Conservation (phyloP, 2,113 vertebrate species). For the Eretmochelys imbricata region DNA sequence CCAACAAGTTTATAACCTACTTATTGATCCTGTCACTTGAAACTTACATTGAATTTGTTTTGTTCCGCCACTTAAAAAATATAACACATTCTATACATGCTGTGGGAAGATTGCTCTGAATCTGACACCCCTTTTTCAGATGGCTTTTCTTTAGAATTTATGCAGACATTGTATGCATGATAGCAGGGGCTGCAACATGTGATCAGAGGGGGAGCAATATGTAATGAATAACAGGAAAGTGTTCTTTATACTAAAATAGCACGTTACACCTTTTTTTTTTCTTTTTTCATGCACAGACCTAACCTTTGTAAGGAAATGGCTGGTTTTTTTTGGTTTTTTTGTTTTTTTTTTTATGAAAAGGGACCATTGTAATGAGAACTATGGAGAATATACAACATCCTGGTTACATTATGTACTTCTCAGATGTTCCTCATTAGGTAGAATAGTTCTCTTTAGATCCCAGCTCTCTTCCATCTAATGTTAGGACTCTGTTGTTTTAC, state of each 20-base stretch:
- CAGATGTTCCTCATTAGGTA: neutral
- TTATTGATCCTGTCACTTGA: neutral
- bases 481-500: neutral
- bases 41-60: neutral
- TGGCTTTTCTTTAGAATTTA: neutral
- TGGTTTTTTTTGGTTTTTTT: conserved; percentile 27
- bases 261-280: conserved; percentile 25
- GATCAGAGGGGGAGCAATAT: neutral
- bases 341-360: conserved; percentile 45
- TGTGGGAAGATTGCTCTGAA: neutral
- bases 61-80: neutral
- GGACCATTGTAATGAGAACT: conserved; percentile 52
- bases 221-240: neutral
- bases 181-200: neutral
- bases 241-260: neutral
- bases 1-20: neutral
- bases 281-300: conserved; percentile 31
- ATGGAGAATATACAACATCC: conserved; percentile 55
- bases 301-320: conserved; percentile 62
- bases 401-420: conserved; percentile 32
- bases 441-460: neutral
- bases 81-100: neutral
- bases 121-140: neutral
- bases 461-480: neutral
- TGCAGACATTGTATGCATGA: neutral